Base-by-base conservation (phyloP, 2,797 vertebrate species). In the Rhodeus uyekii region DNA sequence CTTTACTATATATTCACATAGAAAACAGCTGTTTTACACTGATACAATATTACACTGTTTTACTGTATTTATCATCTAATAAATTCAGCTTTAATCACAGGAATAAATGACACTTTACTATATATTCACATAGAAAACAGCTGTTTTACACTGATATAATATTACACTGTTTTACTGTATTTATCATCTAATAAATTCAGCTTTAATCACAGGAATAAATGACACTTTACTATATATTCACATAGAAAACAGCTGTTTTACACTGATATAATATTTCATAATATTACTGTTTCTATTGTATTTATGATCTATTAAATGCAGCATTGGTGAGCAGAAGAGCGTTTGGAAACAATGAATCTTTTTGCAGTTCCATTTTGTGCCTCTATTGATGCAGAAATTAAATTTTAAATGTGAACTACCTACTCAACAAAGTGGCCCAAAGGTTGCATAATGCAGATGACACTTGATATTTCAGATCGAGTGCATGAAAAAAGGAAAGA, bases 361-460 rank as follows among this genome's bases (percentile, higher is more conserved):
- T 69, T 29, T 69, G 39, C 3, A 8, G 6, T 24, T 68, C 36
- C 3, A 16, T 42, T 18, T 24, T 13, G 1, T 68, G 13, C 65
- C 38, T 42, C n/a, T 4, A 22, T 19, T 36, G 48, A 36, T 39
- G 8, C 13, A 27, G 36, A 58, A 60, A 75, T 19, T 7, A 50
- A 22, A 2, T 34, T 76, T 22, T 14, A 61, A 76, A 60, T 29
- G 12, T 29, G 12, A 58, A 12, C 19, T 46, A 36, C 6, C 3
- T 36, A 36, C 34, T 36, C 34, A 60, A 34, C 12, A 24, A 75
- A 19, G 3, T n/a, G 61, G 55, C 38, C 68, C 78, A 86, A 60
- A 44, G 65, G 34, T 60, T 63, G 63, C 38, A 36, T 68, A 24
- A 71, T 81, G 39, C 67, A 67, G 61, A n/a, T 81, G 78, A 74